A percentile compares a stretch with the other conserved stretches of the same genome.
These are phyloP conservation scores for Drosophila crucigera DNA, from an alignment of 2,888 invertebrate genomes.

Conservation along the genomic window DNA sequence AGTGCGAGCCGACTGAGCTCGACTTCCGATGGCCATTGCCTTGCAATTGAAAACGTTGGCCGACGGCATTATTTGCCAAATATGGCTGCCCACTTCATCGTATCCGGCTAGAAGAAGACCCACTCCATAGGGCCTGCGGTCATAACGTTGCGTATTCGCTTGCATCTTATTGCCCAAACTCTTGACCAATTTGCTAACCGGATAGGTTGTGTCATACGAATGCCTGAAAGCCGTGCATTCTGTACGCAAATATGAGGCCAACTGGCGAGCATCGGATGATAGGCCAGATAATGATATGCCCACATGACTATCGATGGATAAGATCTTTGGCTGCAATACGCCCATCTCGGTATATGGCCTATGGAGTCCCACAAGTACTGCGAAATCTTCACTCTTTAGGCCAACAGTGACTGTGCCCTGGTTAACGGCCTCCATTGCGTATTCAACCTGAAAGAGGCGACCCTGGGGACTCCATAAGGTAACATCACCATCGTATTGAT, in stretches of 20 bases:
- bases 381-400: slow-evolving; percentile 96
- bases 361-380: slow-evolving; percentile 97
- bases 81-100: slow-evolving; percentile 97
- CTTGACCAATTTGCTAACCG: slow-evolving; percentile 93
- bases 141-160: slow-evolving; percentile 98
- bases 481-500: slow-evolving; percentile 99
- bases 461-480: slow-evolving; percentile 99
- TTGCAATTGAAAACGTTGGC: slow-evolving; percentile 99
- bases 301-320: slow-evolving; percentile 97
- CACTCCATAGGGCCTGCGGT: slow-evolving; percentile 98
- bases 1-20: slow-evolving; percentile 99
- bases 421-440: slow-evolving; percentile 99
- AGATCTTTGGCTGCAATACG: slow-evolving; percentile 98
- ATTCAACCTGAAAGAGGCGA: slow-evolving; percentile 97
- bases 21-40: slow-evolving; percentile 99
- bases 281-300: slow-evolving; percentile 98
- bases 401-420: slow-evolving; percentile 89
- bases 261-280: slow-evolving; percentile 97
- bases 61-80: slow-evolving; percentile 98
- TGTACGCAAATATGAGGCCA: slow-evolving; percentile 96
- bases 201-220: slow-evolving; percentile 93
- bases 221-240: slow-evolving; percentile 98
- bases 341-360: slow-evolving; percentile 98
- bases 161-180: slow-evolving; percentile 98
- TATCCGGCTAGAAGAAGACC: slow-evolving; percentile 98